Percentiles rank a stretch among this genome's conserved stretches.
phyloP scores from a whole-genome alignment of 2,797 vertebrate genomes.

The Masticophis lateralis region DNA sequence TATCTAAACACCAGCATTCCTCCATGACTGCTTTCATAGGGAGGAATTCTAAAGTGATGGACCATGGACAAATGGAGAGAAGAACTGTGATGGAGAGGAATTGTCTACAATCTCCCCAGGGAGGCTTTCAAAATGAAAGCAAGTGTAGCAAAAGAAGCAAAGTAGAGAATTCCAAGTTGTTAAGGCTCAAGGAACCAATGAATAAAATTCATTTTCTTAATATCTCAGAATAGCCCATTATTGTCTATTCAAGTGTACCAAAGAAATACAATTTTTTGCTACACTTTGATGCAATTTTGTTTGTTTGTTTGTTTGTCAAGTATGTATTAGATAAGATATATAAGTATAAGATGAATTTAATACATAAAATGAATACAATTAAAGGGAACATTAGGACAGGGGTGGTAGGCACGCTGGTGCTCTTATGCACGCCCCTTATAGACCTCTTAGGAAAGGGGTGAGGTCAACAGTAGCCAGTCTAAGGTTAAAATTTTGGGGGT shows the following conservation, averaged over 20 bases:
- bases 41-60: neutral
- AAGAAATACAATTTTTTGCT: neutral
- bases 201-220: neutral
- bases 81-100: neutral
- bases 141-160: conserved; percentile 25
- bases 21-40: fast-evolving
- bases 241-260: neutral
- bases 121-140: conserved; percentile 25
- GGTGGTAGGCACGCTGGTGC: no score
- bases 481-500: no score
- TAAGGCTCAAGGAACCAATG: neutral
- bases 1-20: neutral
- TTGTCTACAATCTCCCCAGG: neutral
- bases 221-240: neutral
- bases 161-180: neutral
- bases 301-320: no score
- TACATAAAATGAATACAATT: no score
- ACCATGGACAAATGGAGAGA: conserved; percentile 9
- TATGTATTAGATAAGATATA: no score
- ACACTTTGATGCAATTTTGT: neutral
- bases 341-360: no score
- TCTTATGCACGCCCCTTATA: no score
- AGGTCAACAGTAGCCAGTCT: no score
- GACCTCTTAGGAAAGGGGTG: no score
- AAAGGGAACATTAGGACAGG: no score